Conservation (phyloP, 2,888 invertebrate species). For the Trichogramma dendrolimi region DNA sequence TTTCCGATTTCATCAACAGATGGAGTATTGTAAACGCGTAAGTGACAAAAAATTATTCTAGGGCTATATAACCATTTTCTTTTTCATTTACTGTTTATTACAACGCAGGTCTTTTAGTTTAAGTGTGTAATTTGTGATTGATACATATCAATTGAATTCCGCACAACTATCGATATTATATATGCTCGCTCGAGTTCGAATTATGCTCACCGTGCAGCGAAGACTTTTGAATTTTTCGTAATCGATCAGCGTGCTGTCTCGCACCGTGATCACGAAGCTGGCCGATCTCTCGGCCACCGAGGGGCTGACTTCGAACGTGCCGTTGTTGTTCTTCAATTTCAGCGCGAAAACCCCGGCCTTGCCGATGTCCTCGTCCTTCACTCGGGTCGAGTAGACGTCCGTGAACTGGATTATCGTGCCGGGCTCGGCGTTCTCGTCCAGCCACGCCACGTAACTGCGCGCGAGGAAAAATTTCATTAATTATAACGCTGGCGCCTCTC, state of each 20-base stretch:
- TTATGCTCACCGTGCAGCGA: constrained; percentile 62
- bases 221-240: constrained; percentile 77
- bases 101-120: too few species aligned
- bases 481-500: neutral
- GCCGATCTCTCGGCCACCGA: constrained; percentile 74
- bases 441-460: constrained; percentile 66
- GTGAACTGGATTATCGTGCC: constrained; percentile 71
- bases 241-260: constrained; percentile 77
- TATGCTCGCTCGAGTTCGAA: too few species aligned
- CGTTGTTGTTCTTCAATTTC: constrained; percentile 73
- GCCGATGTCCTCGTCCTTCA: constrained; percentile 75
- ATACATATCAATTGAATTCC: neutral
- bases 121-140: neutral
- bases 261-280: constrained; percentile 77
- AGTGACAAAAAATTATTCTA: too few species aligned
- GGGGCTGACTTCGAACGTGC: constrained; percentile 84
- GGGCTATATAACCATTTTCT: too few species aligned
- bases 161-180: too few species aligned
- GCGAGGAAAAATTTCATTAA: neutral
- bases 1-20: too few species aligned
- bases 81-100: too few species aligned
- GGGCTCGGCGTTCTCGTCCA: constrained; percentile 78
- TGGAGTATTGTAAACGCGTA: too few species aligned
- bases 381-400: constrained; percentile 69
- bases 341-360: constrained; percentile 80